Base-by-base conservation (phyloP, 2,888 invertebrate species). In the Dicycla oo region DNA sequence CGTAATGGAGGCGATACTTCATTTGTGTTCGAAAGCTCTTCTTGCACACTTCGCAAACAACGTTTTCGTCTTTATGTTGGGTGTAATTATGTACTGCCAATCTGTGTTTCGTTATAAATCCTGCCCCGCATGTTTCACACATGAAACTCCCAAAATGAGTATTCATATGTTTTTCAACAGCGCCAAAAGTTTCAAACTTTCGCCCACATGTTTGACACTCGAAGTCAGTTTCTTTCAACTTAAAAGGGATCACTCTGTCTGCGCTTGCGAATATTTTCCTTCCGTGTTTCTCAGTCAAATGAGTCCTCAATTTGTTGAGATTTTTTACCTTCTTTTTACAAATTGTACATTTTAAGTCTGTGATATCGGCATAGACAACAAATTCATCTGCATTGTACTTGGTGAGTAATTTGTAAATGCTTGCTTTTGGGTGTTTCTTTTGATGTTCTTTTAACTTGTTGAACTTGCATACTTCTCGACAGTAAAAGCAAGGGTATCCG, bases 61-160 rank as follows among this genome's bases (percentile, higher is more conserved):
- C 75, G 3, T 45, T 68, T 0, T 74, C 74, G 7, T 73, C 57
- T 8, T 66, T 80, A 15, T 89, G 88, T 68, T 81, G 67, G 26
- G 80, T 71, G 56, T 87, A 87, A 0, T 72, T 61, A 76, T 96
- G 95, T n/a, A 91, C 92, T 40, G 88, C 90, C 11, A 94, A 67
- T 38, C 94, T 90, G 1, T 92, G 88, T n/a, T 89, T 91, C 3
- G 93, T 93, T 0, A 93, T 87, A 45, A 94, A 95, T 0, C 91
- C 89, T 0, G 90, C 87, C 0, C 89, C 87, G 18, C 89, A 90
- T 0, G 78, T 78, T 3, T 87, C 80, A 34, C 91, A 91, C 13
- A 84, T 80, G 20, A 54, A 78, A 13, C 58, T 69, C 3, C 62
- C 49, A 8, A 20, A 78, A 63, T 78, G 78, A 0, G 6, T 45